A percentile compares a stretch with the other conserved stretches of the same genome.
phyloP scores from a whole-genome alignment of 2,113 vertebrate species.

The Gorilla gorilla region DNA sequence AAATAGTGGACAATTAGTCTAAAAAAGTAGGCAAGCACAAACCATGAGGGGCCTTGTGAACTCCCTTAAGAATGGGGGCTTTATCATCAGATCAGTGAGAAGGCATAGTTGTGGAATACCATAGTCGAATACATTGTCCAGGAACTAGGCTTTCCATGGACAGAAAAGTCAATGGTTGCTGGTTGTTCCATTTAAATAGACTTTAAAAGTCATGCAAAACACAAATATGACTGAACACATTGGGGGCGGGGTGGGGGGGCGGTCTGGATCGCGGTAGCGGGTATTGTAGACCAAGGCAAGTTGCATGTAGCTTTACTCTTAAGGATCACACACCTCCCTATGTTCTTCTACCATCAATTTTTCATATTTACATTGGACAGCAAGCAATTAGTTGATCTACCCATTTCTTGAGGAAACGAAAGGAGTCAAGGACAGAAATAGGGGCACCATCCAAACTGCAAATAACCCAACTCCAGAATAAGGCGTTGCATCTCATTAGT shows the following conservation, averaged over 20 bases:
- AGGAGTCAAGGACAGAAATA: neutral
- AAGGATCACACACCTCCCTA: neutral
- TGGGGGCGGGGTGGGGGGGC: neutral
- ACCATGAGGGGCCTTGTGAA: neutral
- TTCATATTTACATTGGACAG: neutral
- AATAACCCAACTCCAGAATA: neutral
- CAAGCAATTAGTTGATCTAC: neutral
- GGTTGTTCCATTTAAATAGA: neutral
- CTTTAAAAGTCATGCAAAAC: neutral
- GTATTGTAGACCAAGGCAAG: neutral
- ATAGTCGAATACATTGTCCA: neutral
- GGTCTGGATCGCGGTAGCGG: neutral
- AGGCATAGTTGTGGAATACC: neutral
- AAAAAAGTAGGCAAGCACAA: neutral
- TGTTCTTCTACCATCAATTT: neutral
- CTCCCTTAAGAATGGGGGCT: neutral
- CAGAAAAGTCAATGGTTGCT: neutral
- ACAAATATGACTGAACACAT: neutral
- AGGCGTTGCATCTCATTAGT: neutral
- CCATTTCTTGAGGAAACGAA: neutral
- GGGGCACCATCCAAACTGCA: neutral
- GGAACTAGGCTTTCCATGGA: neutral
- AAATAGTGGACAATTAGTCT: neutral
- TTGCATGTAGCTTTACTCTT: neutral
- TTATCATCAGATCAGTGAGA: neutral